These are phyloP conservation scores for Campoplex capitator DNA, from an alignment of 2,888 invertebrate genomes.

Conservation along the genomic window DNA sequence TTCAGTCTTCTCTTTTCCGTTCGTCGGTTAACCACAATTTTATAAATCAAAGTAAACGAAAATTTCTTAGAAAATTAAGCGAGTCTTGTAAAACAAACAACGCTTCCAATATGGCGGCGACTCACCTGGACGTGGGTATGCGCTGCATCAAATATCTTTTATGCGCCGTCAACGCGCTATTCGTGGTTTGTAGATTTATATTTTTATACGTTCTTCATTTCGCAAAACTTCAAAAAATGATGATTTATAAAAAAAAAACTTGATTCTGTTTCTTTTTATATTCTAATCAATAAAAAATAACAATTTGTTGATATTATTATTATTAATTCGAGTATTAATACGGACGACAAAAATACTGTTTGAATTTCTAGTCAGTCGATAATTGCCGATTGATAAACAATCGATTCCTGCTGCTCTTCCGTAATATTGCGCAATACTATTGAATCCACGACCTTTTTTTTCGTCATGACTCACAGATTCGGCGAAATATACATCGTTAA, in stretches of 20 bases:
- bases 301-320: neutral
- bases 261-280: neutral
- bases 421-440: neutral
- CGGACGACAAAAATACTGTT: neutral
- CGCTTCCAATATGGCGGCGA: slow-evolving; percentile 78
- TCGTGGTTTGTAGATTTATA: slow-evolving; percentile 86
- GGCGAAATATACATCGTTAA: neutral
- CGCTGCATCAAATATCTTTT: slow-evolving; percentile 89
- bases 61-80: neutral
- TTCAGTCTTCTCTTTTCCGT: slow-evolving; percentile 9
- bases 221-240: neutral
- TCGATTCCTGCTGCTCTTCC: neutral
- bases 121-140: slow-evolving; percentile 86
- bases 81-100: slow-evolving; percentile 5
- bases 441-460: neutral
- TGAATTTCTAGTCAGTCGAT: neutral
- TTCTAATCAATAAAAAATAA: neutral
- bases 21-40: neutral
- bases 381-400: neutral
- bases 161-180: slow-evolving; percentile 88
- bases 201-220: neutral
- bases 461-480: neutral
- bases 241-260: too few relatives aligned
- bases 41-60: neutral
- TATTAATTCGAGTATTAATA: neutral